Conservation (phyloP, 1,140 invertebrate species). For the Dendrolimus punctatus region DNA sequence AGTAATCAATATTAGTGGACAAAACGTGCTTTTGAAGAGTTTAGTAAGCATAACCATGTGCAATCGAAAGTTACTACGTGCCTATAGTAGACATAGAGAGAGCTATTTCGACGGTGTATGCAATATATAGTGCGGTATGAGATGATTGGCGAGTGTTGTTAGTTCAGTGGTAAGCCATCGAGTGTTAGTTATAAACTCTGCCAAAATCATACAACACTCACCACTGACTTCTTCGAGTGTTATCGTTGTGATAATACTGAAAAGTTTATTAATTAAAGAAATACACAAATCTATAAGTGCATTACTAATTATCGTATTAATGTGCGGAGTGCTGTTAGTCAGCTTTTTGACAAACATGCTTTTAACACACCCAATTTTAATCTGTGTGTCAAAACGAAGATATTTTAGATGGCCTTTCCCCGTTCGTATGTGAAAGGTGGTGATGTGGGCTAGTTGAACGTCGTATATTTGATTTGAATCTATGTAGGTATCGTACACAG, state of each 20-base stretch:
- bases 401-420: conserved; percentile 32
- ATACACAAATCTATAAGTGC: conserved; percentile 60
- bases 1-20: no score
- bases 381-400: conserved; percentile 59
- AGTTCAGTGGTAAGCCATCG: conserved; percentile 43
- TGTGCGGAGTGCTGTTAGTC: conserved; percentile 67
- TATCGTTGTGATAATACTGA: conserved; percentile 64
- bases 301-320: conserved; percentile 39
- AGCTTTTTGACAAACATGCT: conserved; percentile 55
- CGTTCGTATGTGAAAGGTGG: background rate
- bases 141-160: conserved; percentile 16
- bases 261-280: conserved; percentile 45
- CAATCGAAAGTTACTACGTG: no score
- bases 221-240: conserved; percentile 61
- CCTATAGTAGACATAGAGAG: no score
- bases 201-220: conserved; percentile 66
- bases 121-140: background rate
- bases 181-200: conserved; percentile 46
- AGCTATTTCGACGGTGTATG: no score
- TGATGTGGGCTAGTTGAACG: background rate
- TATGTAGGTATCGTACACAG: conserved; percentile 37
- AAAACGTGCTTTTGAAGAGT: no score
- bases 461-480: conserved; percentile 4
- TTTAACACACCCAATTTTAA: conserved; percentile 45
- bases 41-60: no score